Percentiles rank a stretch among this genome's conserved stretches.
These are phyloP conservation scores for Sycophila sp. DNA, from an alignment of 1,140 invertebrate species.

Conservation along the genomic window DNA sequence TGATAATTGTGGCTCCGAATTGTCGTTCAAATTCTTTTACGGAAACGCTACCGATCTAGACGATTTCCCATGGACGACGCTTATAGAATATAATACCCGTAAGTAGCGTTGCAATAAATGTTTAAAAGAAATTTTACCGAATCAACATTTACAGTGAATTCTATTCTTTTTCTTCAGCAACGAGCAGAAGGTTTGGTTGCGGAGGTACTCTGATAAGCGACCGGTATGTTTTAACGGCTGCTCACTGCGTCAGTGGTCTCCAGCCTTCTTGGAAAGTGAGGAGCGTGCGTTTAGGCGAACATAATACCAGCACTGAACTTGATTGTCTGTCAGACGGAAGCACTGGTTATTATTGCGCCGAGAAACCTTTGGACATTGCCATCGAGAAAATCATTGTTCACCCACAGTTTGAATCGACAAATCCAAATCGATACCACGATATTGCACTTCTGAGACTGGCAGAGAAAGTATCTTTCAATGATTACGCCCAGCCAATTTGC, in stretches of 20 bases:
- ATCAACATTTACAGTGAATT: no score
- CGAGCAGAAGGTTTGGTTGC: conserved; percentile 66
- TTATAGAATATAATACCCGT: conserved; percentile 71
- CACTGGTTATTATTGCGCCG: conserved; percentile 61
- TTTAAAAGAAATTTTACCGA: no score
- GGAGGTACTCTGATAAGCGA: conserved; percentile 76
- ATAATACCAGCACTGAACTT: conserved; percentile 66
- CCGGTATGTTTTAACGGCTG: conserved; percentile 80
- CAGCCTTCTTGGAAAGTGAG: conserved; percentile 67
- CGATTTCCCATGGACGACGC: conserved; percentile 78
- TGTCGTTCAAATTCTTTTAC: conserved; percentile 67
- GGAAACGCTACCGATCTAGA: conserved; percentile 71
- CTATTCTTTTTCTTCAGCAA: conserved; percentile 46
- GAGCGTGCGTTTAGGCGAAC: conserved; percentile 72
- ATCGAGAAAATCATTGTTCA: conserved; percentile 74
- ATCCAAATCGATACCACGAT: conserved; percentile 67
- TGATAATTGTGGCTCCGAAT: conserved; percentile 50
- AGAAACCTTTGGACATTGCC: conserved; percentile 69
- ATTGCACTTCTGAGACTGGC: conserved; percentile 78
- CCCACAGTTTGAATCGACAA: conserved; percentile 67
- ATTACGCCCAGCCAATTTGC: conserved; percentile 84
- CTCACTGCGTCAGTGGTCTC: conserved; percentile 79
- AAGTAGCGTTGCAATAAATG: no score
- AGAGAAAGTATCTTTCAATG: conserved; percentile 69
- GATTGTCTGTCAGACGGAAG: conserved; percentile 67